A percentile compares a stretch with the other conserved stretches of the same genome.
phyloP scores from a whole-genome alignment of 2,113 vertebrate genomes.

The Rhynchomys soricoides region DNA sequence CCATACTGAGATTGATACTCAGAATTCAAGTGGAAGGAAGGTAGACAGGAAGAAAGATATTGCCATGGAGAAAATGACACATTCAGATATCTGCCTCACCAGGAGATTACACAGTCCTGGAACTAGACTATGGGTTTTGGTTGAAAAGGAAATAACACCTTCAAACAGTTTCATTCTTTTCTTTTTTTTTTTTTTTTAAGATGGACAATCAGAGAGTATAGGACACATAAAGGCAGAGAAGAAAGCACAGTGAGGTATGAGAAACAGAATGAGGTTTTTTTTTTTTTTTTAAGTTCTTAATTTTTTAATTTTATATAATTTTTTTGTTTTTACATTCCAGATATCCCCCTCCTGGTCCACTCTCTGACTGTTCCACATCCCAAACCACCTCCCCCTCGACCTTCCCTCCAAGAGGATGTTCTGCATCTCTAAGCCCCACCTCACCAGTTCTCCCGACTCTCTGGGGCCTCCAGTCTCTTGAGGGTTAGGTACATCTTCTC shows the following conservation, averaged over 20 bases:
- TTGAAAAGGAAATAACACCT: neutral
- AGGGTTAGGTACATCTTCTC: too few relatives aligned
- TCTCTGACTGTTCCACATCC: too few relatives aligned
- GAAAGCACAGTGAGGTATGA: neutral
- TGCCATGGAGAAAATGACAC: neutral
- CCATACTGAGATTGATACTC: neutral
- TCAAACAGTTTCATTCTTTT: neutral
- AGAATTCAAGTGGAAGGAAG: neutral
- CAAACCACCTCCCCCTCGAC: too few relatives aligned
- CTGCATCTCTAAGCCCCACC: too few relatives aligned
- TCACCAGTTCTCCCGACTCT: too few relatives aligned
- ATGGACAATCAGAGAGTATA: accelerated
- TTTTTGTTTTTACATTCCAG: too few relatives aligned
- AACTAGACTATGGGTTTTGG: neutral
- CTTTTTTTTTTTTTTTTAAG: too few relatives aligned
- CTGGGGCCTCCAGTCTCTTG: too few relatives aligned
- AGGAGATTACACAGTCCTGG: neutral
- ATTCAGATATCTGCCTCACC: neutral
- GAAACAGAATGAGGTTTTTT: neutral
- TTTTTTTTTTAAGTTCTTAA: too few relatives aligned
- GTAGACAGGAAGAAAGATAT: neutral
- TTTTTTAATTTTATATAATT: too few relatives aligned
- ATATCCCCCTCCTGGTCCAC: too few relatives aligned
- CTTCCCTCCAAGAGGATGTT: too few relatives aligned
- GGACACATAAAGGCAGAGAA: neutral